Percentiles rank a stretch among this genome's conserved stretches.
Evolutionary conservation across 2,113 vertebrate species (phyloP).

Genomic region (Hymenochirus boettgeri): DNA sequence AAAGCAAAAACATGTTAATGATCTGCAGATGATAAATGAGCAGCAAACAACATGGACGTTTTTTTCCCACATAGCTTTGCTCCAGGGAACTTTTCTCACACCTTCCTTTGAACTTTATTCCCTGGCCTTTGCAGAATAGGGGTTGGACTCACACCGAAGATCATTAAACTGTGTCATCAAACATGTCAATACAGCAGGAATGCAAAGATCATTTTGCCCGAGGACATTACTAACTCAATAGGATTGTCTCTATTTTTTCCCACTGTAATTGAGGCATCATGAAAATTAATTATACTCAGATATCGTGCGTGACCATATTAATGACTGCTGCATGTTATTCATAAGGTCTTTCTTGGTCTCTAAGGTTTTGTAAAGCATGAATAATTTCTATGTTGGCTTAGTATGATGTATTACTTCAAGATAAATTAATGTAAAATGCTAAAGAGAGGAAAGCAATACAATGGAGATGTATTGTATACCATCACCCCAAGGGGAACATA

Average conservation of each 20-base stretch:
- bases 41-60: neutral
- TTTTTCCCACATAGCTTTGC: neutral
- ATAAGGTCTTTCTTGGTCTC: constrained; percentile 18
- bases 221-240: neutral
- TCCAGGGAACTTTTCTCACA: neutral
- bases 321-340: constrained; percentile 3
- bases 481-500: neutral
- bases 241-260: constrained; percentile 2
- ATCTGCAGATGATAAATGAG: neutral
- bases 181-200: neutral
- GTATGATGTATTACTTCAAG: constrained; percentile 16
- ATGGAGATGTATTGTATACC: constrained; percentile 1
- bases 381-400: constrained; percentile 26
- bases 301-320: constrained; percentile 8
- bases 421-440: constrained; percentile 10
- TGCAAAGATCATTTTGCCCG: neutral
- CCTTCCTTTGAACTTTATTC: neutral
- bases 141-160: neutral
- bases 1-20: neutral
- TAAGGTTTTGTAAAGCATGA: constrained; percentile 26
- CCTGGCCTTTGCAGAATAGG: no score
- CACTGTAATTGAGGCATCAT: constrained; percentile 14
- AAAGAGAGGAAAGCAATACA: neutral
- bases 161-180: neutral
- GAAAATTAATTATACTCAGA: constrained; percentile 27